phyloP scores from a whole-genome alignment of 2,797 vertebrate species.

The Apodemus agrarius region DNA sequence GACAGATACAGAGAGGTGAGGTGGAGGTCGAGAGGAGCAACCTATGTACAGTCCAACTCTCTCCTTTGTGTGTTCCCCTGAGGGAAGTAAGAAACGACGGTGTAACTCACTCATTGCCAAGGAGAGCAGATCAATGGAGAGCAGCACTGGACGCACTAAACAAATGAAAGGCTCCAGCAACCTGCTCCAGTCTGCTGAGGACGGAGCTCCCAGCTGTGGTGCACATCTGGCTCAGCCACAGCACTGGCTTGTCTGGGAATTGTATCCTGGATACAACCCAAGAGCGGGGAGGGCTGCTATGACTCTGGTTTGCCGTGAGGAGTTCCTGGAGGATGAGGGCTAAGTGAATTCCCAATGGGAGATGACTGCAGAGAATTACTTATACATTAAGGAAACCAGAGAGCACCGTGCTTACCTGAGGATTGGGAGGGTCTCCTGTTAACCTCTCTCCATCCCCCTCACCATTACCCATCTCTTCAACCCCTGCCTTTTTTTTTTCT shows the following conservation, averaged over 20 bases:
- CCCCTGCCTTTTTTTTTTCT: not conserved
- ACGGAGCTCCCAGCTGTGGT: not conserved
- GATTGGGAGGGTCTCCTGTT: not conserved
- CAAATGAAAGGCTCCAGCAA: not conserved
- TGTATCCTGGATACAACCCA: not conserved
- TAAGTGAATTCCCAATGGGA: not conserved
- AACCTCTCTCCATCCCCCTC: not conserved
- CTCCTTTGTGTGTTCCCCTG: not conserved
- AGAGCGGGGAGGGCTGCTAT: not conserved
- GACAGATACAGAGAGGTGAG: not conserved
- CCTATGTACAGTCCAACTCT: not conserved
- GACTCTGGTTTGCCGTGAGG: not conserved
- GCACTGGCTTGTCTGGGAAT: not conserved
- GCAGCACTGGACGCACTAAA: not conserved
- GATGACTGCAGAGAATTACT: not conserved
- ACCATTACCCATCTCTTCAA: not conserved
- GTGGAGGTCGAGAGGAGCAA: not conserved
- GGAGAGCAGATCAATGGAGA: not conserved
- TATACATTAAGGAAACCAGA: not conserved
- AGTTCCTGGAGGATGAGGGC: not conserved
- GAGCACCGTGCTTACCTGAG: not conserved
- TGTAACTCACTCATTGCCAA: not conserved
- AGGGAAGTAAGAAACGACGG: not conserved
- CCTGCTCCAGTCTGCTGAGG: not conserved
- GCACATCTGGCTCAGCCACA: not conserved